These are phyloP conservation scores for human (Homo sapiens) DNA, from an alignment of 2,113 vertebrate genomes.

Conservation along the genomic window GRCh38 chr9:101927001-101927500, in stretches of 20 bases:
- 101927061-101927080: background rate
- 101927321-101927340: background rate
- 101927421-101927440: background rate
- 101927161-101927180: background rate
- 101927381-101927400: background rate
- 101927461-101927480: background rate
- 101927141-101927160: background rate
- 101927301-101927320: background rate
- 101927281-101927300: background rate
- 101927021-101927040: background rate
- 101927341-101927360: background rate
- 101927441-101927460: background rate
- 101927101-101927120: constrained; percentile 2
- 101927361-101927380: background rate
- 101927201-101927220: background rate
- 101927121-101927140: background rate
- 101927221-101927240: background rate
- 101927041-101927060: background rate
- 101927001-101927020: background rate
- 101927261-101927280: background rate
- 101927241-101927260: background rate
- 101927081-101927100: background rate
- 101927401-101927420: background rate
- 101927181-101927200: background rate
- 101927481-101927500: constrained; percentile 1